Percentiles rank a stretch among this genome's conserved stretches.
phyloP scores from a whole-genome alignment of 2,797 vertebrate genomes.

The Myripristis jacobus region DNA sequence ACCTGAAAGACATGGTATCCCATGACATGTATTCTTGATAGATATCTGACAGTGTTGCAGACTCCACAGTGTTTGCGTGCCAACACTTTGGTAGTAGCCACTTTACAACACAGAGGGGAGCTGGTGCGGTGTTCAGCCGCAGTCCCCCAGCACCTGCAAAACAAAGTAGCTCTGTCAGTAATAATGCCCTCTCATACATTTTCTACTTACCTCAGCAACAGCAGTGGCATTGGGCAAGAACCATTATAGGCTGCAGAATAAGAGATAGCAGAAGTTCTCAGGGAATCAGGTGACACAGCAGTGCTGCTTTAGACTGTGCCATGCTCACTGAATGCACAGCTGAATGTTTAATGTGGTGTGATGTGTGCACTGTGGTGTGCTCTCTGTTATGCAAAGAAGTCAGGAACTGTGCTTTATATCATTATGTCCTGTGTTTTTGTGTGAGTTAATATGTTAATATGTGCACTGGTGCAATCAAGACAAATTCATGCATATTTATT shows the following conservation, averaged over 20 bases:
- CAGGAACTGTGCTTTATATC: too few species aligned
- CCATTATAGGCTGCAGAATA: constrained; percentile 14
- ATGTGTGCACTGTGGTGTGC: too few species aligned
- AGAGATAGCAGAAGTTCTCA: neutral
- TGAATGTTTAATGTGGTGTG: neutral
- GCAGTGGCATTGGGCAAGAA: constrained; percentile 7
- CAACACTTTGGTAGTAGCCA: constrained; percentile 17
- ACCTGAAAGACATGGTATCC: neutral
- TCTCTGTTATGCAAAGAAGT: too few species aligned
- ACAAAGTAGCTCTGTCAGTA: neutral
- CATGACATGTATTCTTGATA: neutral
- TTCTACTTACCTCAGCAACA: constrained; percentile 46
- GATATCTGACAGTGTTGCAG: neutral
- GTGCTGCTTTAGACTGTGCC: constrained; percentile 8
- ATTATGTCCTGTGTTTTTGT: too few species aligned
- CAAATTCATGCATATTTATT: too few species aligned
- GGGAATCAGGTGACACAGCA: constrained; percentile 13
- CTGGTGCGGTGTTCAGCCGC: neutral
- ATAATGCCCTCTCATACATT: neutral
- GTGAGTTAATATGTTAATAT: too few species aligned
- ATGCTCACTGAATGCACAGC: neutral
- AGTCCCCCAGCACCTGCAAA: constrained; percentile 5
- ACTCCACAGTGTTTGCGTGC: neutral
- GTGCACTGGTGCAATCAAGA: too few species aligned
- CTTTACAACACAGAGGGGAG: constrained; percentile 34